Conservation (phyloP, 37 sponge, comb jelly and placozoan species). For the Spongia lamella region DNA sequence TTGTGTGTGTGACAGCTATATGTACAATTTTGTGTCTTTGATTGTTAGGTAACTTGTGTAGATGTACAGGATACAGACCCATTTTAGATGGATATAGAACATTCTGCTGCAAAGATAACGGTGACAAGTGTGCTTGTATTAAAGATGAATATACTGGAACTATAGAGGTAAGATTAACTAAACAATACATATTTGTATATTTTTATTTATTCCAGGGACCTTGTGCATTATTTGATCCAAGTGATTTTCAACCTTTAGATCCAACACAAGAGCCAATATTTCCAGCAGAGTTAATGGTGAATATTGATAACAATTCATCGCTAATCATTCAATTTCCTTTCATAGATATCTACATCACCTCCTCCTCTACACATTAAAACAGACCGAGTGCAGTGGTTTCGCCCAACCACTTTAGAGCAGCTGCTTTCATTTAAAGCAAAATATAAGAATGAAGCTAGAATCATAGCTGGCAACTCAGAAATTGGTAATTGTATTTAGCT, state of each 20-base stretch:
- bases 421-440: slow-evolving; percentile 62
- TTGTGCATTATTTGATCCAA: slow-evolving; percentile 55
- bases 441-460: slow-evolving; percentile 45
- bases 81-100: slow-evolving; percentile 86
- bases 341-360: slow-evolving; percentile 2
- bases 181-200: background rate
- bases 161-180: too few species aligned
- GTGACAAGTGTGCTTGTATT: too few species aligned
- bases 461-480: slow-evolving; percentile 79
- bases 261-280: slow-evolving; percentile 85
- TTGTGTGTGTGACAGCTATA: too few species aligned
- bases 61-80: slow-evolving; percentile 90
- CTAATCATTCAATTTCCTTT: too few species aligned
- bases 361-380: slow-evolving; percentile 50
- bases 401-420: slow-evolving; percentile 66
- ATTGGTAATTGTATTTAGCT: slow-evolving; percentile 39
- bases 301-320: too few species aligned
- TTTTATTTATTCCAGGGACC: background rate
- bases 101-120: slow-evolving; percentile 14
- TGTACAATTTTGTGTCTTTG: too few species aligned
- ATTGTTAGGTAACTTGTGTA: slow-evolving; percentile 85
- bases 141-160: too few species aligned
- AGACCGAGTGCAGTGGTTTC: slow-evolving; percentile 56
- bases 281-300: slow-evolving; percentile 79
- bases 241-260: slow-evolving; percentile 70